Base-by-base conservation (phyloP, 2,113 vertebrate genomes). In the Ovis aries region DNA sequence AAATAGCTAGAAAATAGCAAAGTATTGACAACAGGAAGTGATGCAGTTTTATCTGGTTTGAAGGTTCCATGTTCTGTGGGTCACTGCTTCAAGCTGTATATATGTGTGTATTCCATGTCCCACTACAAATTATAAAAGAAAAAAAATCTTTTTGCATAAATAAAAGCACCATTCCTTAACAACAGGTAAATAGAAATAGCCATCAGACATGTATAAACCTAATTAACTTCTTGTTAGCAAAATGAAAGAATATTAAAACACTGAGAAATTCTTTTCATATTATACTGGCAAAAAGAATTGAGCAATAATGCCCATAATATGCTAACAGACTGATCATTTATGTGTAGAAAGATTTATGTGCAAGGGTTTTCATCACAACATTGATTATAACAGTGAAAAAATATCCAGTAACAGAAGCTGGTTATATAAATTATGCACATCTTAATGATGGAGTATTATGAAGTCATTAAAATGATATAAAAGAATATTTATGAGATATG, bases 381-480 rank as follows among this genome's bases (percentile, higher is more conserved):
- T 45, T 96, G 86, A 93, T 91, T 91, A n/a, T 86, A 97, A 95
- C 8, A 97, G 50, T 36, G 52, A 88, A 97, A 97, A 91, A 77
- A 87, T 82, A 97, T 55, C 23, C 52, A 94, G 52, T 85, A 90
- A 88, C 10, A 78, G 27, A 19, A 64, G 52, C 21, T 62, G 14
- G 67, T 94, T 97, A 94, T 92, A 77, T 91, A 95, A 96, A 90
- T 96, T 96, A 93, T 60, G 48, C 40, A 84, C 60, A 96, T 74
- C 78, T 88, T 80, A 95, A 91, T 17, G 45, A 94, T 80, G 60
- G 93, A 93, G 82, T 93, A 97, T 64, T 97, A 97, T 80, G 52
- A 57, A 94, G 62, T 94, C 95, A 97, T 93, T 97, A 98, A 96
- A 91, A 97, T 94, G 45, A 97, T 86, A 5, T 86, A 94, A 90